phyloP scores from a whole-genome alignment of 2,797 vertebrate genomes.

The Ambastaia sidthimunki region DNA sequence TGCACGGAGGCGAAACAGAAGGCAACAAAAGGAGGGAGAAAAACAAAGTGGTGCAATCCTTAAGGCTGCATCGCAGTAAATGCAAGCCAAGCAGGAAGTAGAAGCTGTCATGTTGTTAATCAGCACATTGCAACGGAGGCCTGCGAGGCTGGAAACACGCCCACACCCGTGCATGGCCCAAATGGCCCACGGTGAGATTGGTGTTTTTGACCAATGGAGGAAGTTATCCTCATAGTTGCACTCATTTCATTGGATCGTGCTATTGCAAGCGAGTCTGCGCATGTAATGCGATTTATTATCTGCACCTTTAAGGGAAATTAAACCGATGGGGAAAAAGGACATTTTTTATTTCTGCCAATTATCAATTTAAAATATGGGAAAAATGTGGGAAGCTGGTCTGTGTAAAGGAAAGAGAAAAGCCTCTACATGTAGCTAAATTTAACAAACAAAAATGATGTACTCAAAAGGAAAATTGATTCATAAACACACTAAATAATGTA shows the following conservation, averaged over 20 bases:
- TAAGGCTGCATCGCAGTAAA: conserved; percentile 75
- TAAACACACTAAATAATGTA: background rate
- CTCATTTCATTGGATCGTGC: conserved; percentile 32
- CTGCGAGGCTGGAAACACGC: conserved; percentile 69
- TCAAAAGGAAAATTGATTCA: background rate
- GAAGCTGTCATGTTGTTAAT: conserved; percentile 78
- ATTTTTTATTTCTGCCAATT: background rate
- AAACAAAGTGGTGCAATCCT: conserved; percentile 72
- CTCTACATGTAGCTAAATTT: background rate
- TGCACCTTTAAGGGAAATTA: conserved; percentile 21
- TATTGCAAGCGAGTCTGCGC: conserved; percentile 22
- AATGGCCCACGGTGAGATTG: conserved; percentile 14
- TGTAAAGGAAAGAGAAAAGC: background rate
- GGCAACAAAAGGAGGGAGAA: conserved; percentile 59
- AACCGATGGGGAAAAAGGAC: conserved; percentile 1
- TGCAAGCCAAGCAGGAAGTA: conserved; percentile 81
- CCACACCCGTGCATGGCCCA: conserved; percentile 46
- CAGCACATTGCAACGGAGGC: conserved; percentile 78
- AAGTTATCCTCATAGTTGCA: conserved; percentile 21
- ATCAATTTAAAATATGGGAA: background rate
- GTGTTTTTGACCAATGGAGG: conserved; percentile 2
- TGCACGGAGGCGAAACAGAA: conserved; percentile 44
- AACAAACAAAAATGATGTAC: background rate
- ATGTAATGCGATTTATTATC: conserved; percentile 40
- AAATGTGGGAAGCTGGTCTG: background rate